Evolutionary conservation across 2,888 invertebrate genomes (phyloP), one percentile per base, ranked within the genome.

Genomic region (Sialis fuliginosa): DNA sequence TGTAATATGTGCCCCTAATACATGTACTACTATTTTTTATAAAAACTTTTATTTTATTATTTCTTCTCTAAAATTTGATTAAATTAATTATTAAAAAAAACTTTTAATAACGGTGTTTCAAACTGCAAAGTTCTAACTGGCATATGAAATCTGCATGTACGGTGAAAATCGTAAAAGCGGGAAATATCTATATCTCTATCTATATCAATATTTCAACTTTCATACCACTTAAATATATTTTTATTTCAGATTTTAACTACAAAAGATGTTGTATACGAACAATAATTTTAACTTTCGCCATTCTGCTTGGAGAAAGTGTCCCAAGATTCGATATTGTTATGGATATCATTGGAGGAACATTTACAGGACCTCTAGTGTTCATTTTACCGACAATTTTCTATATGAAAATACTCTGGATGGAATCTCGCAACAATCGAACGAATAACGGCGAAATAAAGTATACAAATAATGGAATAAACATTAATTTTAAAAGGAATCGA

Each of bases 321-420:
- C 90, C 92, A 1, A 72, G 81, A 52, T 90, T 92, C 59, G 89
- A 90, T 56, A 68, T 88, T 13, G 81, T 91, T 8, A 83, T 91
- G 79, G 80, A 87, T 2, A 66, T 91, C 1, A 77, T 91, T 7
- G 91, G 92, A 1, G 89, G 88, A 5, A 81, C 86, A 0, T 69
- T 91, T 5, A 83, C 82, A 0, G 86, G 88, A 0, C 84, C 90
- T 0, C 64, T 90, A 8, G 81, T 89, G 55, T 91, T 90, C 54
- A 74, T 92, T 49, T 73, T 87, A 49, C 91, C 91, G 0, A 85
- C 90, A 0, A 54, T 90, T 39, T 77, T 91, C 57, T 90, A 89
- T 61, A 66, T 81, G 0, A 79, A 76, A 59, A 75, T 86, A 7
- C 64, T 73, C 45, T 68, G 69, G 44, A 66, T 81, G 54, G 62